These are phyloP conservation scores for Embidobia sp. DNA, from an alignment of 2,888 invertebrate genomes.

Conservation along the genomic window DNA sequence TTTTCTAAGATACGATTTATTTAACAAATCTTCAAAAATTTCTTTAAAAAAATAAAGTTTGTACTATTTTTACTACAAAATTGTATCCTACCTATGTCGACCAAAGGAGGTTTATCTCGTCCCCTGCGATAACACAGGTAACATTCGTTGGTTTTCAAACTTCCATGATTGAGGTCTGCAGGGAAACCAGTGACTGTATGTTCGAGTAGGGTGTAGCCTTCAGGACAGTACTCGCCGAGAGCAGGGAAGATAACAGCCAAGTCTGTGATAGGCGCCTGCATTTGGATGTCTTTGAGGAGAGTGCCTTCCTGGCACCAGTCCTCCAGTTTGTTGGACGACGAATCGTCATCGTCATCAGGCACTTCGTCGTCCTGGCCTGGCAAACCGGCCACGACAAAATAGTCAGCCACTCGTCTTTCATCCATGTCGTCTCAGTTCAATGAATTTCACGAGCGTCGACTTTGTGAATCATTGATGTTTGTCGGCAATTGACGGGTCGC, in stretches of 20 bases:
- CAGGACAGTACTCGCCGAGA: slow-evolving; percentile 92
- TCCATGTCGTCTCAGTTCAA: slow-evolving; percentile 84
- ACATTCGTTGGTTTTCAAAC: slow-evolving; percentile 95
- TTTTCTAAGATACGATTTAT: too few species aligned
- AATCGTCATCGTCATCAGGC: slow-evolving; percentile 88
- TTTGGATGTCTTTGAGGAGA: slow-evolving; percentile 90
- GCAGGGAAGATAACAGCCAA: slow-evolving; percentile 95
- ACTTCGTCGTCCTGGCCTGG: slow-evolving; percentile 82
- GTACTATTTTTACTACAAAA: too few species aligned
- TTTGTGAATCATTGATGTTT: slow-evolving; percentile 51
- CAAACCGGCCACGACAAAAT: slow-evolving; percentile 98
- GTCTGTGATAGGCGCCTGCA: slow-evolving; percentile 97
- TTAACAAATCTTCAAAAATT: too few species aligned
- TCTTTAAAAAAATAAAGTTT: too few species aligned
- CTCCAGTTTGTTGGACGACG: slow-evolving; percentile 82
- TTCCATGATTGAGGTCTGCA: slow-evolving; percentile 99
- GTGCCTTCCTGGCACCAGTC: slow-evolving; percentile 83
- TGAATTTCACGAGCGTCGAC: slow-evolving; percentile 4
- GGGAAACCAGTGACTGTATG: slow-evolving; percentile 92
- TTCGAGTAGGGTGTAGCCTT: slow-evolving; percentile 88
- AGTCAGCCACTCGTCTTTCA: slow-evolving; percentile 95
- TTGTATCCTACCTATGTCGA: slow-evolving; percentile 99
- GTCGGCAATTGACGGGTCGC: slow-evolving; percentile 29
- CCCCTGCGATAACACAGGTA: slow-evolving; percentile 96
- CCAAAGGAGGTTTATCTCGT: slow-evolving; percentile 96